Conservation (phyloP, 2,797 vertebrate species). For the Sylvia borin region DNA sequence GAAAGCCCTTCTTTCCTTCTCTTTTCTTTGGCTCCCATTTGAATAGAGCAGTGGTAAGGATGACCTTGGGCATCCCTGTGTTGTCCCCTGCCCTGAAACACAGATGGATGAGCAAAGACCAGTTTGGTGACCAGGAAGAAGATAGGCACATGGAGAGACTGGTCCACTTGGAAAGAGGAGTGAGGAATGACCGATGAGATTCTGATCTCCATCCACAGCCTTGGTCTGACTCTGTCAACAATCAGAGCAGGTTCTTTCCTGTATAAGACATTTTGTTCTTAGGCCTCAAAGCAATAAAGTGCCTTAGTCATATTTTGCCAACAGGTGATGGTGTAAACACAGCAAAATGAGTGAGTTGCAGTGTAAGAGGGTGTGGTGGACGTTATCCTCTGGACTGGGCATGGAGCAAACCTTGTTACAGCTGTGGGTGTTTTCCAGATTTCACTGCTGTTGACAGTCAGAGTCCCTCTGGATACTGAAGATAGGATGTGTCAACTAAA, state of each 20-base stretch:
- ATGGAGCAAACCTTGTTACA: not conserved
- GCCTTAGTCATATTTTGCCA: not conserved
- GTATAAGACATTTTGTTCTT: not conserved
- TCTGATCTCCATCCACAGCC: not conserved
- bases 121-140: not conserved
- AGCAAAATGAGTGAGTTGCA: not conserved
- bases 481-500: not conserved
- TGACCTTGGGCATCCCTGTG: not conserved
- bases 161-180: not conserved
- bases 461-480: not conserved
- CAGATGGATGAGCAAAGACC: not conserved
- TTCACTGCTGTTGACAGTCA: not conserved
- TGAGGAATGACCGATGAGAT: not conserved
- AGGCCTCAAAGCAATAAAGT: not conserved
- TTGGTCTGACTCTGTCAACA: not conserved
- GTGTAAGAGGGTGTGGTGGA: not conserved
- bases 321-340: not conserved
- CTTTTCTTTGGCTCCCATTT: not conserved
- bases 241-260: not conserved
- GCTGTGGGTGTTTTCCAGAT: not conserved
- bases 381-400: not conserved
- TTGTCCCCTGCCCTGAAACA: not conserved
- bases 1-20: not conserved
- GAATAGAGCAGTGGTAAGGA: not conserved
- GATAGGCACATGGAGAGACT: accelerated